Evolutionary conservation across 2,113 vertebrate genomes (phyloP), one percentile per base, ranked within the genome.

Genomic region (Pogonocichla stellata): DNA sequence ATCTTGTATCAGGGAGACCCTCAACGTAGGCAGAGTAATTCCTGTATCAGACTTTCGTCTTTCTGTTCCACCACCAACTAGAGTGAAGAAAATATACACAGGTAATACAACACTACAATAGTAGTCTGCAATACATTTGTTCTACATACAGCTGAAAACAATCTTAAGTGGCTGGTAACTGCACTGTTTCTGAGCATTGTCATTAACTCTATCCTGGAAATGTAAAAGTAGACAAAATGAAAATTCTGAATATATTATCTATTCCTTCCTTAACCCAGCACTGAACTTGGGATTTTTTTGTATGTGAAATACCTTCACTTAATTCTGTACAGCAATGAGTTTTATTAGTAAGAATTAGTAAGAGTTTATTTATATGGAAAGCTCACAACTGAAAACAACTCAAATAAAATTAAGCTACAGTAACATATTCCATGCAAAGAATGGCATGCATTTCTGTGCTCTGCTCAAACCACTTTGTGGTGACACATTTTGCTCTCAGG

Each of bases 1-100:
- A 77, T 99, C 99, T 71, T 99, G 99, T 91, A 98, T 98, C 70
- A 99, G 96, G 5, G 98, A 99, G 90, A 99, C 98, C 71, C 97
- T 98, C 94, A 98, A 94, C 14, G 97, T 97, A 45, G 98, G 97
- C 88, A 98, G 77, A 51, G 96, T 97, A 60, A 98, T 57, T 88
- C 98, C 98, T 5, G 98, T 98, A 51, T 99, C 99, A 60, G 98
- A 98, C 45, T 98, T 98, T 36, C 98, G 98, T 90, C 98, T 98
- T 93, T 99, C 99, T 70, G 97, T 97, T 66, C 98, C 97, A 25
- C 97, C 91, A 71, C 97, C 97, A 94, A 98, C 99, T 99, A 74
- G 40, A 58, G 16, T 79, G 17, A 87, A 74, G 94, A 88, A 78
- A 95, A 81, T 15, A 88, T 1, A 64, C 13, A 22, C 28, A 50